Conservation (phyloP, 2,797 vertebrate species). For the Urosaurus nigricauda region DNA sequence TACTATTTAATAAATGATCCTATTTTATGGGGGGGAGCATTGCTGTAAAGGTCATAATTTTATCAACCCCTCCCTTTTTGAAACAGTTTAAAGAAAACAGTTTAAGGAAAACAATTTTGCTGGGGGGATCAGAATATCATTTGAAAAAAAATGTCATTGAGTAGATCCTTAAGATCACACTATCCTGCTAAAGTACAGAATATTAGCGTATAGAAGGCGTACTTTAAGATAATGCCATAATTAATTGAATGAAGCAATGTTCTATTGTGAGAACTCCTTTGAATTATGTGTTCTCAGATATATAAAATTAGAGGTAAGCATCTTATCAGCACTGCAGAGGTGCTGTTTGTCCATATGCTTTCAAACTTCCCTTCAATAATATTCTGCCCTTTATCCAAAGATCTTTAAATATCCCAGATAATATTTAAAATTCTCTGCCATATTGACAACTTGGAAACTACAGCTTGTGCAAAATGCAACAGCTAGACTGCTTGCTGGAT, state of each 20-base stretch:
- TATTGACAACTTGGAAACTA: too few species aligned
- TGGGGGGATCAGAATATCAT: not conserved
- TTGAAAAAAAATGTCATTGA: not conserved
- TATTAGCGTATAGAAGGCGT: not conserved
- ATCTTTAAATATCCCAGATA: too few species aligned
- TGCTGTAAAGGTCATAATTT: not conserved
- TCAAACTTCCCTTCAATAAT: not conserved
- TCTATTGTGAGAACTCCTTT: not conserved
- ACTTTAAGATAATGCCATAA: not conserved
- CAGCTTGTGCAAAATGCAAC: too few species aligned
- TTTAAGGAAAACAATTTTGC: not conserved
- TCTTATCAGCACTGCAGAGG: not conserved
- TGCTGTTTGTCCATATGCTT: not conserved
- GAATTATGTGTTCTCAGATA: not conserved
- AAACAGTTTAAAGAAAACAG: not conserved
- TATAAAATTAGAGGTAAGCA: not conserved
- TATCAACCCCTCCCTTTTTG: not conserved
- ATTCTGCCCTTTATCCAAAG: too few species aligned
- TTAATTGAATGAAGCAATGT: not conserved
- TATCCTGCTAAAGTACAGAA: not conserved
- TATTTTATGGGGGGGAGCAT: not conserved
- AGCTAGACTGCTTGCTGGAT: too few species aligned
- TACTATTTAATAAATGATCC: slow-evolving; percentile 21
- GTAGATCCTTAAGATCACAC: not conserved
- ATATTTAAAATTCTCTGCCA: too few species aligned